Evolutionary conservation across 1,140 invertebrate species (phyloP).

Genomic region (Achatina immaculata): DNA sequence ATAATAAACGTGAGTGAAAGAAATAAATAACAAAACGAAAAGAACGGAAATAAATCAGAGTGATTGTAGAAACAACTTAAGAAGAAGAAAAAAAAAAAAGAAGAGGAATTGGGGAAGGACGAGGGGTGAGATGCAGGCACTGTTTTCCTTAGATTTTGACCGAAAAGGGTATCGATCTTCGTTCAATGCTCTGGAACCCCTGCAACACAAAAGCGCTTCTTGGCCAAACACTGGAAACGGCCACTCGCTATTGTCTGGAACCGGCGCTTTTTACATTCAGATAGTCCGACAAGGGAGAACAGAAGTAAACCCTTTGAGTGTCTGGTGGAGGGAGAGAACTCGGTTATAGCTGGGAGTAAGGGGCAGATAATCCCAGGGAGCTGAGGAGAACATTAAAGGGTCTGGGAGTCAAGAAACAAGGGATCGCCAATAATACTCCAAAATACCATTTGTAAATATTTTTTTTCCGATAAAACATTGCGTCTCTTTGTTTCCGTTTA

Average conservation of each 20-base stretch:
- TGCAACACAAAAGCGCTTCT: background rate
- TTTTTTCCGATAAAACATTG: too few species aligned
- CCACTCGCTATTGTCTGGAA: slow-evolving; percentile 2
- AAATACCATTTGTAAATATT: too few species aligned
- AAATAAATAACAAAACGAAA: background rate
- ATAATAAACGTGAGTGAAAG: background rate
- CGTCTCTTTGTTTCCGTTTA: too few species aligned
- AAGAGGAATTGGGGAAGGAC: background rate
- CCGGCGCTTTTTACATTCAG: background rate
- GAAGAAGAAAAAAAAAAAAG: background rate
- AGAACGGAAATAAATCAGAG: background rate
- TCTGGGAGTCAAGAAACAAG: background rate
- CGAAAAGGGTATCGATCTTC: slow-evolving; percentile 13
- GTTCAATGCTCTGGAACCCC: slow-evolving; percentile 14
- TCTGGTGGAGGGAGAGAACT: background rate
- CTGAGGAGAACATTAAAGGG: background rate
- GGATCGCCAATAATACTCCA: too few species aligned
- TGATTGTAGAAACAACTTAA: background rate
- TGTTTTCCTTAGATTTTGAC: background rate
- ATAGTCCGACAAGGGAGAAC: background rate
- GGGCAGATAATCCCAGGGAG: background rate
- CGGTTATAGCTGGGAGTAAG: background rate
- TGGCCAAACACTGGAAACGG: slow-evolving; percentile 11
- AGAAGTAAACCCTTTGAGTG: background rate
- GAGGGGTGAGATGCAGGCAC: background rate